phyloP scores from a whole-genome alignment of 2,113 vertebrate genomes.

The Mixornis gularis region DNA sequence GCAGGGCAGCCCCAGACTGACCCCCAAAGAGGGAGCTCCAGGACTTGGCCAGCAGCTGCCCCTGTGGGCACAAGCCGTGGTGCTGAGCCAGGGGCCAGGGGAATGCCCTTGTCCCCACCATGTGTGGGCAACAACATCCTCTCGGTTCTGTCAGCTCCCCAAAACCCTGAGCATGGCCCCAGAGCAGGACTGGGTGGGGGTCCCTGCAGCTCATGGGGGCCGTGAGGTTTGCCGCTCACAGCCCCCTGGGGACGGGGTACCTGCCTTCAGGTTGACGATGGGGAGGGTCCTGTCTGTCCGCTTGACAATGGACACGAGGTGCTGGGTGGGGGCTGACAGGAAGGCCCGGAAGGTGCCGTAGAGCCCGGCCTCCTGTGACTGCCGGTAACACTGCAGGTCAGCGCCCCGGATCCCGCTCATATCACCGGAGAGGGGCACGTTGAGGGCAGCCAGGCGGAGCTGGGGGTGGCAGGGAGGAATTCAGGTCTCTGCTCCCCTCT shows the following conservation, averaged over 20 bases:
- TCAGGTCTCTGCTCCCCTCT: background rate
- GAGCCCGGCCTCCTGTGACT: slow-evolving; percentile 60
- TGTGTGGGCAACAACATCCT: accelerated
- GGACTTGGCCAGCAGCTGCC: slow-evolving; percentile 49
- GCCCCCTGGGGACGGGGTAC: background rate
- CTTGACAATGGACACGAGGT: slow-evolving; percentile 55
- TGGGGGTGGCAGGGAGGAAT: background rate
- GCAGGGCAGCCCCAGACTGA: background rate
- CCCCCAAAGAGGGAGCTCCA: slow-evolving; percentile 55
- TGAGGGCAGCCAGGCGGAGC: slow-evolving; percentile 61
- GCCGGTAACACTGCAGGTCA: slow-evolving; percentile 65
- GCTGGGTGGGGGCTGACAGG: slow-evolving; percentile 28
- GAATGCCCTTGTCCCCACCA: background rate
- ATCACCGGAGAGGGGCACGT: background rate
- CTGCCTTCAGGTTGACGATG: slow-evolving; percentile 64
- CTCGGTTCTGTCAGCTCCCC: background rate
- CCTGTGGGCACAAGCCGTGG: background rate
- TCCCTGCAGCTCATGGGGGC: background rate
- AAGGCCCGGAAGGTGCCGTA: slow-evolving; percentile 64
- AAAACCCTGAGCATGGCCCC: accelerated
- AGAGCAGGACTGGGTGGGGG: accelerated
- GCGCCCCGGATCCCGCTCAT: slow-evolving; percentile 55
- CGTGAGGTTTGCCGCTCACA: accelerated
- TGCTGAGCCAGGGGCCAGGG: background rate
- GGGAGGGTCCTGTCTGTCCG: slow-evolving; percentile 52